Percentiles rank a stretch among this genome's conserved stretches.
Conservation (phyloP, 2,113 vertebrate species). For the Rhynchomys soricoides region DNA sequence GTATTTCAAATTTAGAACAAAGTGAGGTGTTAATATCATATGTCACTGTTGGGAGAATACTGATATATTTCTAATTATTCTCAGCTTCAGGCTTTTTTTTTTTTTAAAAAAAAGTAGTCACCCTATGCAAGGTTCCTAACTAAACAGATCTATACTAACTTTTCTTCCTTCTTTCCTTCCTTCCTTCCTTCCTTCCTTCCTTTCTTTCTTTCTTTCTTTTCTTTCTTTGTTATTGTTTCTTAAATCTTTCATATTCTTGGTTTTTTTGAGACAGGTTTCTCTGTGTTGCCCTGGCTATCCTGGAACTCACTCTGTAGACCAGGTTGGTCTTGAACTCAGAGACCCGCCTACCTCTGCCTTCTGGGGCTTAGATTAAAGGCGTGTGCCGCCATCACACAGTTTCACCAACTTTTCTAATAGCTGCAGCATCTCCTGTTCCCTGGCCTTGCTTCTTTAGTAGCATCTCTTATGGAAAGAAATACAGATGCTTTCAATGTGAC, state of each 20-base stretch:
- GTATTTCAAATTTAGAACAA: neutral
- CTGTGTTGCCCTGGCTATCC: neutral
- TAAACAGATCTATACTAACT: neutral
- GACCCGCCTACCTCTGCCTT: neutral
- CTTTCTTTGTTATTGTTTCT: neutral
- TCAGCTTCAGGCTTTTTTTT: neutral
- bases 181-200: no score
- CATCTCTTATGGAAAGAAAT: slow-evolving; percentile 3
- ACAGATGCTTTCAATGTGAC: neutral
- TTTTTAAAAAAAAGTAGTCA: neutral
- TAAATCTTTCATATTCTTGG: no score
- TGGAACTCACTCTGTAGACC: neutral
- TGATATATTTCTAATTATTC: neutral
- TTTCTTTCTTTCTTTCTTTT: no score
- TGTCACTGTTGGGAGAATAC: neutral
- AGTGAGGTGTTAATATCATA: neutral
- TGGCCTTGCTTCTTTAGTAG: neutral
- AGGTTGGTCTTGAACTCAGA: neutral
- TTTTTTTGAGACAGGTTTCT: neutral
- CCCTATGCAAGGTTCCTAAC: neutral
- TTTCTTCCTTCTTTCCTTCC: neutral
- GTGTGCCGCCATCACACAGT: no score
- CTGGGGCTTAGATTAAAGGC: neutral
- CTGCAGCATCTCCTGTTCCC: neutral
- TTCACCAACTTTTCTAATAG: neutral